A percentile compares a stretch with the other conserved stretches of the same genome.
These are phyloP conservation scores for Phyllostomus hastatus DNA, from an alignment of 2,113 vertebrate genomes.

Conservation along the genomic window DNA sequence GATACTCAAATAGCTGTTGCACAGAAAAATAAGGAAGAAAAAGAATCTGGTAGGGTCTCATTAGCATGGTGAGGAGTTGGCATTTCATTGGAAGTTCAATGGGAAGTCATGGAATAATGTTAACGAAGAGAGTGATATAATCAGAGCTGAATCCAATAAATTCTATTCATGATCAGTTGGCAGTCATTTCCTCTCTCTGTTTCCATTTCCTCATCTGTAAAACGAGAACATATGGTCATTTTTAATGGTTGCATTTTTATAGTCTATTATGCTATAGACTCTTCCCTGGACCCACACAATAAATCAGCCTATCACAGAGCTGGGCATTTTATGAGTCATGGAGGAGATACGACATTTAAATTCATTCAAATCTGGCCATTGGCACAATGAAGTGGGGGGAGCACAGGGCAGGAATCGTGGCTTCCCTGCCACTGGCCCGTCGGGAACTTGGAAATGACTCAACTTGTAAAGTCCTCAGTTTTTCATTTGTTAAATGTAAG, in stretches of 20 bases:
- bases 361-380: constrained; percentile 32
- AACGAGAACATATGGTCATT: constrained; percentile 44
- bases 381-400: background rate
- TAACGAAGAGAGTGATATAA: background rate
- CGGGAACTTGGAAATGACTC: background rate
- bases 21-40: background rate
- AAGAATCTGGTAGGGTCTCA: background rate
- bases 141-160: background rate
- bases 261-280: constrained; percentile 46
- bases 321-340: constrained; percentile 47
- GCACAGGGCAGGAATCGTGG: rapidly evolving
- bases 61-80: background rate
- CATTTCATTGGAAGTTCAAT: background rate
- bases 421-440: background rate
- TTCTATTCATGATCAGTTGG: constrained; percentile 17
- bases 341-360: constrained; percentile 43
- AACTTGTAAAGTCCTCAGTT: background rate
- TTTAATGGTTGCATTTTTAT: constrained; percentile 44
- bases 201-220: constrained; percentile 50
- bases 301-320: constrained; percentile 24
- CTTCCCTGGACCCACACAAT: constrained; percentile 18
- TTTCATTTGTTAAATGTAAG: background rate
- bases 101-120: background rate
- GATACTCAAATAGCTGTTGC: background rate
- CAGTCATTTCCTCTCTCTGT: background rate